Evolutionary conservation across 2,797 vertebrate species (phyloP).

Genomic region (Coendou prehensilis): DNA sequence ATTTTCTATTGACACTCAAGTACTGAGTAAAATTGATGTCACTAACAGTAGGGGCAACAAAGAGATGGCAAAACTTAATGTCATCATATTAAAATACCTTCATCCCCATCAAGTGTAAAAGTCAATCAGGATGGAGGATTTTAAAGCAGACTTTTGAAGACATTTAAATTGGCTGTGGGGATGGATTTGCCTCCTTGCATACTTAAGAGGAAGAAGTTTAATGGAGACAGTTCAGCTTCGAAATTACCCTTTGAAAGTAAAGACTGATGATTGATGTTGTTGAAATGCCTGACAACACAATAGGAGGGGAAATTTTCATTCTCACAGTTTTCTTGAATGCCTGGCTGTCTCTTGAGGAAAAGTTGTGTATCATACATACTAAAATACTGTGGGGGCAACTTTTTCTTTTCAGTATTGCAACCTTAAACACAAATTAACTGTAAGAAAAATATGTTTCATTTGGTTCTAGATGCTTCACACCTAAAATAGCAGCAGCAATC

Average conservation of each 20-base stretch:
- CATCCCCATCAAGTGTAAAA: background rate
- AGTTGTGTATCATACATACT: background rate
- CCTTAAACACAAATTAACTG: background rate
- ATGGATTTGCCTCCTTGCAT: background rate
- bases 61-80: background rate
- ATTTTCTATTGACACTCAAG: background rate
- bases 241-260: background rate
- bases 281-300: background rate
- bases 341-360: background rate
- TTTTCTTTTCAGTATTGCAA: background rate
- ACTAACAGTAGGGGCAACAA: background rate
- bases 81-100: background rate
- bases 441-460: background rate
- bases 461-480: background rate
- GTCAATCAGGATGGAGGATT: background rate
- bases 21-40: background rate
- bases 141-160: background rate
- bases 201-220: background rate
- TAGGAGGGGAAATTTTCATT: background rate
- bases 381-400: background rate
- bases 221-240: background rate
- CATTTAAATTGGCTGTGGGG: background rate
- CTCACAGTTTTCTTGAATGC: background rate
- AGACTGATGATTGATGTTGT: background rate
- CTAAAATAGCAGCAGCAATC: background rate